A percentile compares a stretch with the other conserved stretches of the same genome.
Evolutionary conservation across 2,113 vertebrate genomes (phyloP).

Genomic region (Pollachius pollachius): DNA sequence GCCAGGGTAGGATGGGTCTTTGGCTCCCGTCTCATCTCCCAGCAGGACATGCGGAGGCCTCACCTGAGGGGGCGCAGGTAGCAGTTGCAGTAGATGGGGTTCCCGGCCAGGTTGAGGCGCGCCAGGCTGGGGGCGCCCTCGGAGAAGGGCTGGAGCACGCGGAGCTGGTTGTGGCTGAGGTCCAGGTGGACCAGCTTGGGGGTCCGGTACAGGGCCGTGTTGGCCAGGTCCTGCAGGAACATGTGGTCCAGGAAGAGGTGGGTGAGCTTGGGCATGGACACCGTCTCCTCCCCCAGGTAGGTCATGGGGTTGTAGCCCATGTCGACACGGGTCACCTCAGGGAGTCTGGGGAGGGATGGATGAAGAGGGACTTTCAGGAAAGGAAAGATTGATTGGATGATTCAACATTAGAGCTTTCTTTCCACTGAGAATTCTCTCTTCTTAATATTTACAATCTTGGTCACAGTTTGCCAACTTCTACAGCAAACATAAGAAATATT

Average conservation of each 20-base stretch:
- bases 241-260: constrained; percentile 86
- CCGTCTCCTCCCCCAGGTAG: constrained; percentile 80
- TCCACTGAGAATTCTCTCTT: background rate
- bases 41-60: background rate
- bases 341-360: constrained; percentile 59
- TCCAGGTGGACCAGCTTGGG: constrained; percentile 80
- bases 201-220: constrained; percentile 76
- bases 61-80: constrained; percentile 79
- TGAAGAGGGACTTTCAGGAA: background rate
- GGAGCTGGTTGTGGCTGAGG: constrained; percentile 86
- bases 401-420: too few relatives aligned
- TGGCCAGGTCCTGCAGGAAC: constrained; percentile 84
- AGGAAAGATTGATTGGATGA: background rate
- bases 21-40: background rate
- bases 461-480: too few relatives aligned
- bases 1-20: too few relatives aligned
- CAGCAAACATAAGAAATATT: too few relatives aligned
- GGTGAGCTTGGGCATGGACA: constrained; percentile 83
- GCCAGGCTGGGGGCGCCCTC: constrained; percentile 68
- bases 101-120: constrained; percentile 79
- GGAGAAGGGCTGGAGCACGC: constrained; percentile 76
- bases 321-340: constrained; percentile 77
- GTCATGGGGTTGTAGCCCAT: constrained; percentile 91
- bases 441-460: too few relatives aligned
- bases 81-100: constrained; percentile 89